phyloP scores from a whole-genome alignment of 1,140 invertebrate species.

The Drosophila tsacasi region DNA sequence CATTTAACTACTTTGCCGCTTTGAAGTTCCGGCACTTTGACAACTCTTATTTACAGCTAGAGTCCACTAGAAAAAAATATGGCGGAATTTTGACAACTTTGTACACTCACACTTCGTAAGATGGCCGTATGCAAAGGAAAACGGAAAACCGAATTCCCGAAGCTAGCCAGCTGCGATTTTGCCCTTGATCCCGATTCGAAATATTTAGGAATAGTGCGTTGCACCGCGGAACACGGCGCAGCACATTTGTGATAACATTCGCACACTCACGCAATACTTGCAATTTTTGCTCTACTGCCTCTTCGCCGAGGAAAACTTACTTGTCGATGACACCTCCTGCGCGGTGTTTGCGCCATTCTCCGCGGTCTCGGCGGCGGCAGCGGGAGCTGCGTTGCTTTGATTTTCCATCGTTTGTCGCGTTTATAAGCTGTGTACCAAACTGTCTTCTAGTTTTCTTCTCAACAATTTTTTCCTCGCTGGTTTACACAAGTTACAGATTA shows the following conservation, averaged over 20 bases:
- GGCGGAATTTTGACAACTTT: slow-evolving; percentile 77
- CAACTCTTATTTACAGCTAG: slow-evolving; percentile 78
- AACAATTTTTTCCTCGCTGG: slow-evolving; percentile 68
- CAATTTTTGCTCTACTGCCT: slow-evolving; percentile 32
- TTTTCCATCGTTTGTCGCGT: slow-evolving; percentile 79
- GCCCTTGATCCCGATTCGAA: slow-evolving; percentile 66
- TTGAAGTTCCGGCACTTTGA: slow-evolving; percentile 57
- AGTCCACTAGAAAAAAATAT: slow-evolving; percentile 71
- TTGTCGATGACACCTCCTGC: slow-evolving; percentile 84
- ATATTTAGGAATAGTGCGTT: slow-evolving; percentile 23
- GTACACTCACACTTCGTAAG: slow-evolving; percentile 57
- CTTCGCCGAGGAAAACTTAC: slow-evolving; percentile 62
- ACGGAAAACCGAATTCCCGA: slow-evolving; percentile 13
- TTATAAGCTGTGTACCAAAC: slow-evolving; percentile 72
- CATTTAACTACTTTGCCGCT: slow-evolving; percentile 22
- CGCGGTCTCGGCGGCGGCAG: slow-evolving; percentile 65
- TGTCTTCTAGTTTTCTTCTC: slow-evolving; percentile 56
- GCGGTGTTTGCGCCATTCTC: slow-evolving; percentile 74
- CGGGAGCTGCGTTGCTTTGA: slow-evolving; percentile 80
- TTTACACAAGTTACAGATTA: slow-evolving; percentile 71
- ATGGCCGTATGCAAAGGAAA: slow-evolving; percentile 55
- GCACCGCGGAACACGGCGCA: slow-evolving; percentile 39
- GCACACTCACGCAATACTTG: slow-evolving; percentile 43
- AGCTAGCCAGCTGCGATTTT: slow-evolving; percentile 23
- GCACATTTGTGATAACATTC: slow-evolving; percentile 37